Evolutionary conservation across 2,113 vertebrate genomes (phyloP).

Genomic region (Erpornis zantholeuca): DNA sequence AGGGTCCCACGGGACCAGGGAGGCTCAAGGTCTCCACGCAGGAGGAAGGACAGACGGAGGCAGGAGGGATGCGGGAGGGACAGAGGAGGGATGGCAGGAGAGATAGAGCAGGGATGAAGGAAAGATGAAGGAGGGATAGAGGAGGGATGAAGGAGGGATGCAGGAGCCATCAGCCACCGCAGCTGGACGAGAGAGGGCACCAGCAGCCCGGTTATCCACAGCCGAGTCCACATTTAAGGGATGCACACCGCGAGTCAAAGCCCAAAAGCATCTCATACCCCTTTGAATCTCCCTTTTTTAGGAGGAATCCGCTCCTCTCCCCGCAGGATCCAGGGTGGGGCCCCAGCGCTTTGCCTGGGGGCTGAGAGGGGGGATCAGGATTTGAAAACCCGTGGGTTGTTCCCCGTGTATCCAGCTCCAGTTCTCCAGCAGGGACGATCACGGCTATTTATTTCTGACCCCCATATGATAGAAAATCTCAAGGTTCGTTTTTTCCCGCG

Average conservation of each 20-base stretch:
- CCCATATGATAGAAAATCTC: background rate
- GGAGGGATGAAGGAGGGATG: background rate
- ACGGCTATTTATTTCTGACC: background rate
- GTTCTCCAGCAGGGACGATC: background rate
- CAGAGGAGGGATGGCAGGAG: background rate
- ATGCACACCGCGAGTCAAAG: background rate
- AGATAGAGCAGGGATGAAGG: too few relatives aligned
- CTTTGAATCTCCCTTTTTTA: accelerated
- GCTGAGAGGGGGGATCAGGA: too few relatives aligned
- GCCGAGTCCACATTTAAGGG: accelerated
- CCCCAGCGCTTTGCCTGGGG: background rate
- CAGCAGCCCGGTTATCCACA: background rate
- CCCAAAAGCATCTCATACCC: background rate
- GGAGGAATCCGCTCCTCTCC: background rate
- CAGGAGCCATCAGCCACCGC: background rate
- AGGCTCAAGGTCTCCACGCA: background rate
- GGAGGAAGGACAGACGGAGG: background rate
- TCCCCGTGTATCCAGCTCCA: background rate
- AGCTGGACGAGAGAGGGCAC: constrained; percentile 26
- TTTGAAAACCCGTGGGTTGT: background rate
- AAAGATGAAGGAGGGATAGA: background rate
- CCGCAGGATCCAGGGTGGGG: background rate
- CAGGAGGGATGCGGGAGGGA: background rate
- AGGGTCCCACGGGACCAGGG: background rate
- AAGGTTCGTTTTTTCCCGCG: constrained; percentile 18